Evolutionary conservation across 1,140 invertebrate genomes (phyloP), one percentile per base, ranked within the genome.

Genomic region (Lordiphosa clarofinis): DNA sequence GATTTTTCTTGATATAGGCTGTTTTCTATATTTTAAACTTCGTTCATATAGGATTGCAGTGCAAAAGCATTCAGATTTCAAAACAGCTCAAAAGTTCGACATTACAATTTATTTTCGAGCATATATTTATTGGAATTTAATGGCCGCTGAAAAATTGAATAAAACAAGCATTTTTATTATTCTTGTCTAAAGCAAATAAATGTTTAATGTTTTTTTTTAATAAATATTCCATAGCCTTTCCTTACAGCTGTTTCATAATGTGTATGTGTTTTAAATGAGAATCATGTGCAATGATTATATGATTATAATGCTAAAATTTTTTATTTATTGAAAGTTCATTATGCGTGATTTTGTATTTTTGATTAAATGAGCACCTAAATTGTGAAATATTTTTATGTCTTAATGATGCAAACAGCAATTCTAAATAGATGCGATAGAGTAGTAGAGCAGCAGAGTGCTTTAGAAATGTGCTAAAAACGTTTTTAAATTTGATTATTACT

Each of bases 201-300:
- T 69, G 61, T 68, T 82, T 84, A 84, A 78, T 82, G 73, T 76
- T 84, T 84, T 69, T 50, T 76, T 73, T 69, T 69, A 33, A 33
- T 56, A 61, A 56, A 63, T 68, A 44, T 60, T 82, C 75, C 68
- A 72, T 75, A 63, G 72, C 33, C 64, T 75, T 68, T 70, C 53
- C 37, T 76, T 69, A 82, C 59, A 76, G 53, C 43, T 56, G 48
- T 62, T 52, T 49, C 52, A 15, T 60, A 24, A 38, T 61, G 54
- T 74, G 49, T 69, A 43, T 39, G 49, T 53, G 38, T 48, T 39
- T 49, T 65, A 78, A 57, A 60, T 47, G 36, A 58, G 40, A 67
- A 13, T 48, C 36, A 21, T 46, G 63, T 68, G 64, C 64, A 46
- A 54, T 69, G 65, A 19, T 69, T 48, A 31, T 31, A 31, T 54